phyloP scores from a whole-genome alignment of 2,797 vertebrate genomes.

The Pangasius krempfi region DNA sequence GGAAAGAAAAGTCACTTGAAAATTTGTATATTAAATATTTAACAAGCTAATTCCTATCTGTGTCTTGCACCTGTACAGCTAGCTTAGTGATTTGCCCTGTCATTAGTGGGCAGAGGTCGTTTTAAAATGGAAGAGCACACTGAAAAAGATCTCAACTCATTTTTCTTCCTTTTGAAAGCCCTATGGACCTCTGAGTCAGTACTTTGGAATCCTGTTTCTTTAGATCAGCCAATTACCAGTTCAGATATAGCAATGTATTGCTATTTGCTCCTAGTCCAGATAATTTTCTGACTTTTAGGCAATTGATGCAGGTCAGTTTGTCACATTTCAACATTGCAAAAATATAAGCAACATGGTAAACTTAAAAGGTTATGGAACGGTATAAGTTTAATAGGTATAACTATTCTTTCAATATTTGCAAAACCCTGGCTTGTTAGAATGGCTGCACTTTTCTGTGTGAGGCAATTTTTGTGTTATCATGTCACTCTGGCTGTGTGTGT shows the following conservation, averaged over 20 bases:
- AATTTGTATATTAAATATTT: slow-evolving; percentile 72
- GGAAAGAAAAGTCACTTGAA: slow-evolving; percentile 65
- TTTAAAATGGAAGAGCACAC: slow-evolving; percentile 56
- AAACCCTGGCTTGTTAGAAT: neutral
- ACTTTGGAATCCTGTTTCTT: slow-evolving; percentile 48
- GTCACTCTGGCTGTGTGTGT: neutral
- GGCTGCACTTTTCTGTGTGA: neutral
- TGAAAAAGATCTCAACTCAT: slow-evolving; percentile 64
- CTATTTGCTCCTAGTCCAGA: neutral
- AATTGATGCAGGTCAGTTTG: neutral
- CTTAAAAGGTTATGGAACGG: neutral
- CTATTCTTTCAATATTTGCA: neutral
- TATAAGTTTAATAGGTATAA: neutral
- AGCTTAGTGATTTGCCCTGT: slow-evolving; percentile 54
- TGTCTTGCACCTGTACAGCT: slow-evolving; percentile 67
- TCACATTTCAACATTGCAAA: neutral
- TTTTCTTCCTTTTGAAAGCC: slow-evolving; percentile 56
- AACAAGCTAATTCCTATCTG: slow-evolving; percentile 72
- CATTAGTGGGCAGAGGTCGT: slow-evolving; percentile 56
- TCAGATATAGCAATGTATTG: slow-evolving; percentile 1
- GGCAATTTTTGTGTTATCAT: neutral
- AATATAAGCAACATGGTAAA: neutral
- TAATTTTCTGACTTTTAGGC: neutral
- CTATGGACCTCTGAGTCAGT: slow-evolving; percentile 51
- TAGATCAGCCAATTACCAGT: slow-evolving; percentile 48